Evolutionary conservation across 2,113 vertebrate genomes (phyloP).

Genomic region (Danio rerio): GRCz12tu NC_133198.1:28209001-28209500

Average conservation of each 20-base stretch:
- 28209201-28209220: conserved; percentile 32
- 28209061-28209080: conserved; percentile 28
- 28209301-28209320: conserved; percentile 18
- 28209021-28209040: conserved; percentile 56
- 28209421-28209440: too few relatives aligned
- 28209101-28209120: conserved; percentile 63
- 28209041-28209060: conserved; percentile 47
- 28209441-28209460: too few relatives aligned
- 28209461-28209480: too few relatives aligned
- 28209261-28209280: neutral
- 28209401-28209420: too few relatives aligned
- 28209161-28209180: neutral
- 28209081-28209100: conserved; percentile 51
- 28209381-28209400: too few relatives aligned
- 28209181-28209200: neutral
- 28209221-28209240: conserved; percentile 27
- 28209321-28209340: conserved; percentile 3
- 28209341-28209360: neutral
- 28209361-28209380: too few relatives aligned
- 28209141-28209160: conserved; percentile 12
- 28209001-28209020: conserved; percentile 33
- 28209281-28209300: conserved; percentile 21
- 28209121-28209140: conserved; percentile 41
- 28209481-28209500: too few relatives aligned
- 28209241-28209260: conserved; percentile 35